Evolutionary conservation across 2,797 vertebrate species (phyloP).

Genomic region (Eulemur coronatus): DNA sequence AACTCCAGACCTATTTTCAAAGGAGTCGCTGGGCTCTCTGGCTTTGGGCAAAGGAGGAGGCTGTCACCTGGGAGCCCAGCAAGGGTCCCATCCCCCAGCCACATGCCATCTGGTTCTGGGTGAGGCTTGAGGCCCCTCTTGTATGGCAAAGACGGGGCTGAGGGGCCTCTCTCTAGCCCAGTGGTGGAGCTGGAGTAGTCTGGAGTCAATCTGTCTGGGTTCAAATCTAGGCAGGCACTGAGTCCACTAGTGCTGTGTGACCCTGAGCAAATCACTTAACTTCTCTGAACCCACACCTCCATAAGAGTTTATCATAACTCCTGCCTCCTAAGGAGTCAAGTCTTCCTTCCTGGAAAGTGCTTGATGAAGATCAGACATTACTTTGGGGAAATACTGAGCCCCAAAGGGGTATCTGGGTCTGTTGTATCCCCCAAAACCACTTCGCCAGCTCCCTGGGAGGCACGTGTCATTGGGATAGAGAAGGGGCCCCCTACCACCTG

Average conservation of each 20-base stretch:
- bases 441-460: background rate
- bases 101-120: background rate
- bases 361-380: background rate
- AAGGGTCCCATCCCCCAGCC: background rate
- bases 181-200: background rate
- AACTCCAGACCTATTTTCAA: background rate
- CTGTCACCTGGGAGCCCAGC: background rate
- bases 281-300: constrained; percentile 3
- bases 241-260: background rate
- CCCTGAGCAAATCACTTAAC: background rate
- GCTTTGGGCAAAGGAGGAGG: background rate
- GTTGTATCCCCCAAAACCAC: too few species aligned
- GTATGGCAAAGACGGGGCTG: background rate
- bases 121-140: background rate
- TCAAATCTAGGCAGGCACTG: background rate
- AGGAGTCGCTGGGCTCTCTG: background rate
- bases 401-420: background rate
- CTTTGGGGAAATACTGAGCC: background rate
- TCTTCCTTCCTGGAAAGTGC: background rate
- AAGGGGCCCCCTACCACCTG: too few species aligned
- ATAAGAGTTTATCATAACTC: background rate
- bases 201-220: background rate
- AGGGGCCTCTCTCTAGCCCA: background rate
- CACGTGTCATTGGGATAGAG: background rate
- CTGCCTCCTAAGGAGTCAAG: background rate